Percentiles rank a stretch among this genome's conserved stretches.
phyloP scores from a whole-genome alignment of 2,113 vertebrate genomes.

The Pelobates fuscus region DNA sequence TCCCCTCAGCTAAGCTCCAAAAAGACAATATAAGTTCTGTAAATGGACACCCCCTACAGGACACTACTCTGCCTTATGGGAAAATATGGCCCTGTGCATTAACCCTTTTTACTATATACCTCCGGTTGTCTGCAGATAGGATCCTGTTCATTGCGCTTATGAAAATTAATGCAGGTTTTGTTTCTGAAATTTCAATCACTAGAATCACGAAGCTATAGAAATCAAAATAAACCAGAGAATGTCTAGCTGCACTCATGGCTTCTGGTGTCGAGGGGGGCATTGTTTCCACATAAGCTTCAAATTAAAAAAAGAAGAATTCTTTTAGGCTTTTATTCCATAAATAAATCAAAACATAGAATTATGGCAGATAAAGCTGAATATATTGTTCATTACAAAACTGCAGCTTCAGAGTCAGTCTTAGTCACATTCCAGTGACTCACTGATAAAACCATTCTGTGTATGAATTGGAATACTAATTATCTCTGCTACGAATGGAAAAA shows the following conservation, averaged over 20 bases:
- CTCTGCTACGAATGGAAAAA: slow-evolving; percentile 22
- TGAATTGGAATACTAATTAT: slow-evolving; percentile 31
- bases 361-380: slow-evolving; percentile 15
- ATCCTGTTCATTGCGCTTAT: too few species aligned
- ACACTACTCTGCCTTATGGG: too few species aligned
- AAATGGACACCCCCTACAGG: too few species aligned
- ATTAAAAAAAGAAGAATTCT: slow-evolving; percentile 19
- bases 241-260: not conserved
- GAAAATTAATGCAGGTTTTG: too few species aligned
- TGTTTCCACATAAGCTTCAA: not conserved
- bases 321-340: slow-evolving; percentile 6
- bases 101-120: too few species aligned
- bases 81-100: too few species aligned
- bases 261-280: not conserved
- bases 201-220: too few species aligned
- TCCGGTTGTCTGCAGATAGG: too few species aligned
- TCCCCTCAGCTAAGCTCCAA: too few species aligned
- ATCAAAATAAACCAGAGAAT: not conserved
- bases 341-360: slow-evolving; percentile 22
- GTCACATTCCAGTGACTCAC: slow-evolving; percentile 36
- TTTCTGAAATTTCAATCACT: too few species aligned
- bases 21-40: too few species aligned
- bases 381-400: slow-evolving; percentile 25
- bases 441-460: slow-evolving; percentile 32
- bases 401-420: slow-evolving; percentile 21